phyloP scores from a whole-genome alignment of 2,888 invertebrate genomes.

The Ochropleura leucogaster region DNA sequence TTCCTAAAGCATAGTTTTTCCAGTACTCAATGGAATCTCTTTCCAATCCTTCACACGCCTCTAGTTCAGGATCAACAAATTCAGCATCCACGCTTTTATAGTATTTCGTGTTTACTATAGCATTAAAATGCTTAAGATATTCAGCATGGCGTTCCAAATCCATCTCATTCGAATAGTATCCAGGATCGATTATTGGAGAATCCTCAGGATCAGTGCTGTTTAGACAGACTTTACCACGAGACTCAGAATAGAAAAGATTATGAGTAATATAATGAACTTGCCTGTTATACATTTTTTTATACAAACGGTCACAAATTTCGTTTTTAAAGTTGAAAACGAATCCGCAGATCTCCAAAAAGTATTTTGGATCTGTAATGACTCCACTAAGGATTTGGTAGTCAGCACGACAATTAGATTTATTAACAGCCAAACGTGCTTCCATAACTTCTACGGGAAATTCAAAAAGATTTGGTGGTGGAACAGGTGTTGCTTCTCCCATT shows the following conservation, averaged over 20 bases:
- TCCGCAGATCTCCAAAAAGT: conserved; percentile 51
- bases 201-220: conserved; percentile 87
- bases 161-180: conserved; percentile 87
- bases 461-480: conserved; percentile 61
- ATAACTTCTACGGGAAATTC: conserved; percentile 67
- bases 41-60: conserved; percentile 53
- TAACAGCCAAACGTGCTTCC: conserved; percentile 86
- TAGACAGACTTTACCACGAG: conserved; percentile 89
- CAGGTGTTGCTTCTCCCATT: conserved; percentile 74
- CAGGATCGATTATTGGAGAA: conserved; percentile 89
- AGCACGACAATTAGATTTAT: conserved; percentile 87
- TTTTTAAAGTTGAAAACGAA: conserved; percentile 60
- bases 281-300: conserved; percentile 41
- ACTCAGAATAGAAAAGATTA: conserved; percentile 80
- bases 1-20: conserved; percentile 89
- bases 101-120: conserved; percentile 79
- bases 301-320: conserved; percentile 62
- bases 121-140: conserved; percentile 73
- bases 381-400: conserved; percentile 72
- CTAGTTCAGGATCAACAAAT: conserved; percentile 64
- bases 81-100: conserved; percentile 77
- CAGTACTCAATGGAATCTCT: conserved; percentile 90
- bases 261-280: conserved; percentile 54
- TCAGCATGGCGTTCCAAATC: conserved; percentile 85
- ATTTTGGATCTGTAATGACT: conserved; percentile 21